phyloP scores from a whole-genome alignment of 2,888 invertebrate species.

The Eupithecia tripunctaria region DNA sequence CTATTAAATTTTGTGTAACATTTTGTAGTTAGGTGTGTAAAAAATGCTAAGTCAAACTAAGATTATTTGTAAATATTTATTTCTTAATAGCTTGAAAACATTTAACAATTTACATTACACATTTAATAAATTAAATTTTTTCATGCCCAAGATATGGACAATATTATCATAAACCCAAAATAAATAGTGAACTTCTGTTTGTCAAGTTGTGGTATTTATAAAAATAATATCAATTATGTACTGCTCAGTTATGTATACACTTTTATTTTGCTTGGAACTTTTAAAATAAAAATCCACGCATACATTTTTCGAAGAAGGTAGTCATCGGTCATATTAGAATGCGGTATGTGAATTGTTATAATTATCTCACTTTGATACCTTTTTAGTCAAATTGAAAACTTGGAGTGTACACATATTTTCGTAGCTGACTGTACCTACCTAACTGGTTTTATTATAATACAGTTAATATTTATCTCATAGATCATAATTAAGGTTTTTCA shows the following conservation, averaged over 20 bases:
- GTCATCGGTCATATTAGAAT: too few relatives aligned
- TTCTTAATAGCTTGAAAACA: conserved; percentile 12
- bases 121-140: neutral
- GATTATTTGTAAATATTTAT: conserved; percentile 17
- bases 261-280: too few relatives aligned
- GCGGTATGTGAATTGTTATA: too few relatives aligned
- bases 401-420: too few relatives aligned
- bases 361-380: too few relatives aligned
- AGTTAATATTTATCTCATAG: neutral
- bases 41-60: conserved; percentile 34
- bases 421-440: neutral
- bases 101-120: neutral
- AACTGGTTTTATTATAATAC: neutral
- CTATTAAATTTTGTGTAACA: conserved; percentile 9
- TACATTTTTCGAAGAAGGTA: too few relatives aligned
- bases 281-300: too few relatives aligned
- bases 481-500: neutral
- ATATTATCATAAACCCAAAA: neutral
- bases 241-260: too few relatives aligned
- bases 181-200: neutral
- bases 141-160: neutral
- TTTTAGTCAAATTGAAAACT: too few relatives aligned
- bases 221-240: too few relatives aligned
- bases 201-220: too few relatives aligned
- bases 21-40: conserved; percentile 29